Evolutionary conservation across 64 coral and sea anemone genomes (phyloP).

Genomic region (Anthopleura sola): DNA sequence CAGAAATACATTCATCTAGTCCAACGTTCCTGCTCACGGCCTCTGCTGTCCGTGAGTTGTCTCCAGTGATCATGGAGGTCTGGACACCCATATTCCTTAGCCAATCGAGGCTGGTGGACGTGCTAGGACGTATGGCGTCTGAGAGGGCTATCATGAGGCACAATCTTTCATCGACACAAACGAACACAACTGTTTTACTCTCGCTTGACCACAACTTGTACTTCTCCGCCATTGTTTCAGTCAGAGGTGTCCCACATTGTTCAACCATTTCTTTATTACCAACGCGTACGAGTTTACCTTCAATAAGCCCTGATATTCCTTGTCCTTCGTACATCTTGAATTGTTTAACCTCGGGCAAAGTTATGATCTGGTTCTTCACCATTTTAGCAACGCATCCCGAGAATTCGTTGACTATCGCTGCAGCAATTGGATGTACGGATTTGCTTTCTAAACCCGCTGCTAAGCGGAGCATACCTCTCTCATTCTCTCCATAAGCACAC

Average conservation of each 20-base stretch:
- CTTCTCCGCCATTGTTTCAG: conserved; percentile 38
- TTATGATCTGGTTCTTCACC: conserved; percentile 36
- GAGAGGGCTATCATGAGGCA: conserved; percentile 90
- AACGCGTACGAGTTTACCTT: conserved; percentile 66
- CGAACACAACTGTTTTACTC: conserved; percentile 95
- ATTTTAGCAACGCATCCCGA: conserved; percentile 83
- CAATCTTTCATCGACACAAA: conserved; percentile 63
- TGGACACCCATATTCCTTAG: conserved; percentile 68
- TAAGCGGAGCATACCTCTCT: conserved; percentile 68
- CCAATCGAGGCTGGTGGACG: conserved; percentile 54
- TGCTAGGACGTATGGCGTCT: conserved; percentile 74
- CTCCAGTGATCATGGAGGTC: conserved; percentile 93
- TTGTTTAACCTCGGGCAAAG: conserved; percentile 70
- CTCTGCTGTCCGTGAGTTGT: conserved; percentile 84
- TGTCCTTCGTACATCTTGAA: conserved; percentile 79
- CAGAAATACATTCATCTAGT: conserved; percentile 80
- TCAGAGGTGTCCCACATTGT: conserved; percentile 12
- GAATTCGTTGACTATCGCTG: conserved; percentile 89
- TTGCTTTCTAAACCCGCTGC: conserved; percentile 93
- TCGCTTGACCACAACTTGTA: conserved; percentile 72
- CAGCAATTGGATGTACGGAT: conserved; percentile 87
- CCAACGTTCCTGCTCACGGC: conserved; percentile 79
- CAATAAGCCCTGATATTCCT: conserved; percentile 79
- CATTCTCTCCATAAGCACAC: conserved; percentile 58
- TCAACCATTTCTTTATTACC: conserved; percentile 71